Conservation (phyloP, 2,113 vertebrate species). For the Phodopus roborovskii region DNA sequence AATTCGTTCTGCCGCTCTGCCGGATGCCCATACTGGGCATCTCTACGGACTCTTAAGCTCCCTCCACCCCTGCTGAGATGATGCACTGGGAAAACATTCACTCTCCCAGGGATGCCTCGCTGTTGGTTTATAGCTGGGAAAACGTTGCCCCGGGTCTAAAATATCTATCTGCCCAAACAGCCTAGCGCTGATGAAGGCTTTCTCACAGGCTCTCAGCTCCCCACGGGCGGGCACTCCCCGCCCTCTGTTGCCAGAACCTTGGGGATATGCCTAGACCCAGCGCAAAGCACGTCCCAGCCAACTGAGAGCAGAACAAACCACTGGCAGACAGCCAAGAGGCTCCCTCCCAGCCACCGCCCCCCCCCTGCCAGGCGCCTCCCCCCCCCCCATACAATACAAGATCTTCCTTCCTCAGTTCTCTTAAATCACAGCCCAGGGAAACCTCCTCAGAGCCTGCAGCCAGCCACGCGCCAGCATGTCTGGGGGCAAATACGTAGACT, state of each 20-base stretch:
- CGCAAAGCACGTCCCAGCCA: conserved; percentile 77
- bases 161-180: conserved; percentile 45
- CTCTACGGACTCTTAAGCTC: neutral
- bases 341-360: conserved; percentile 84
- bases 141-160: conserved; percentile 70
- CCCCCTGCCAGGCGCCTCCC: conserved; percentile 81
- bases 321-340: conserved; percentile 83
- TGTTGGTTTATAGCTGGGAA: conserved; percentile 48
- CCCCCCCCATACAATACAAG: conserved; percentile 77
- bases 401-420: conserved; percentile 85
- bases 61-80: conserved; percentile 18
- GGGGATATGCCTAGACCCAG: conserved; percentile 80
- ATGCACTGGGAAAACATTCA: conserved; percentile 54
- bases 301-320: conserved; percentile 80
- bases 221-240: conserved; percentile 61
- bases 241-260: conserved; percentile 66
- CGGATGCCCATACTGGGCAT: neutral
- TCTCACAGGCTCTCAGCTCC: neutral
- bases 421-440: conserved; percentile 79
- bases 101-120: neutral
- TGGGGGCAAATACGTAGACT: conserved; percentile 93
- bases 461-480: conserved; percentile 92
- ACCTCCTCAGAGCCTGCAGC: conserved; percentile 80
- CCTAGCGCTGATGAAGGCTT: neutral
- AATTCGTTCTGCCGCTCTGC: neutral